These are phyloP conservation scores for Acrocera orbiculus DNA, from an alignment of 2,888 invertebrate species.

Conservation along the genomic window DNA sequence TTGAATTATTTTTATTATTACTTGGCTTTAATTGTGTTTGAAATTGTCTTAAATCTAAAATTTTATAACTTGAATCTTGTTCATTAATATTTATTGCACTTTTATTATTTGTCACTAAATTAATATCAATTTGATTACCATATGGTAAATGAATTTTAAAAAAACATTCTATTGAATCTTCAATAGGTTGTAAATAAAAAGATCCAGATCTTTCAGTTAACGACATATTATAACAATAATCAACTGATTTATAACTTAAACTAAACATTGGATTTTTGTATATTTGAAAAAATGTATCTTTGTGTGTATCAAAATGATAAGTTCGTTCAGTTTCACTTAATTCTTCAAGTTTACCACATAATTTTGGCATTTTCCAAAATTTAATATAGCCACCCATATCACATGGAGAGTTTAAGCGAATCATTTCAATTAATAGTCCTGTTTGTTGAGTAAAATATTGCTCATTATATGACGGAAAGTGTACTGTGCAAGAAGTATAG, in stretches of 20 bases:
- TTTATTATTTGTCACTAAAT: conserved; percentile 31
- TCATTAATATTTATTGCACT: too few species aligned
- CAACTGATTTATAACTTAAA: conserved; percentile 46
- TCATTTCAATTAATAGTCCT: conserved; percentile 46
- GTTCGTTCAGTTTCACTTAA: conserved; percentile 39
- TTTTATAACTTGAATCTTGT: too few species aligned
- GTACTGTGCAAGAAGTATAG: conserved; percentile 21
- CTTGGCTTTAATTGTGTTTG: too few species aligned
- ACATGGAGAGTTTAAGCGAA: conserved; percentile 53
- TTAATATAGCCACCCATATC: conserved; percentile 40
- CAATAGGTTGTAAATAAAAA: conserved; percentile 41
- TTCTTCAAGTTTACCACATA: conserved; percentile 57
- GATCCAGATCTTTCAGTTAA: conserved; percentile 45
- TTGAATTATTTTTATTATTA: too few species aligned
- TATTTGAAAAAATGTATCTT: conserved; percentile 35
- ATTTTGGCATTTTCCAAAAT: conserved; percentile 32
- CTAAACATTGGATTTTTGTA: conserved; percentile 49
- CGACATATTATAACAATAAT: conserved; percentile 54
- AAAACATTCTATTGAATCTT: conserved; percentile 42
- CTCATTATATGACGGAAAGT: conserved; percentile 23
- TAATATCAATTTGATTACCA: conserved; percentile 44
- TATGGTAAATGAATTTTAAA: conserved; percentile 52
- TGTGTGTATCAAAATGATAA: conserved; percentile 39
- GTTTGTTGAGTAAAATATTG: conserved; percentile 16
- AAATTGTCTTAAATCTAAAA: too few species aligned